phyloP scores from a whole-genome alignment of 1,140 invertebrate species.

The Cardiocondyla obscurior region DNA sequence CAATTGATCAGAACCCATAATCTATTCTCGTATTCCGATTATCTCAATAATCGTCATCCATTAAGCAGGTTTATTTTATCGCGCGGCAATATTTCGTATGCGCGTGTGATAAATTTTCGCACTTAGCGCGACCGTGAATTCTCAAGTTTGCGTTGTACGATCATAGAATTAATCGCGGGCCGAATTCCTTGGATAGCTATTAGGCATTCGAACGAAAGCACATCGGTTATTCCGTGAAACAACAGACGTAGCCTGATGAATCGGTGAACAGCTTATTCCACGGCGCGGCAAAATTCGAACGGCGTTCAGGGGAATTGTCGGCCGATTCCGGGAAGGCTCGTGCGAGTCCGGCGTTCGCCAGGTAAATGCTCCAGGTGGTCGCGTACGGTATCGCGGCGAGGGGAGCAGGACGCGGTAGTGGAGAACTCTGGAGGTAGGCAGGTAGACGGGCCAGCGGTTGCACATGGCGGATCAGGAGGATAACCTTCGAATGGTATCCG shows the following conservation, averaged over 20 bases:
- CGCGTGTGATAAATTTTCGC: slow-evolving; percentile 1
- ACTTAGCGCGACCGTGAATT: not conserved
- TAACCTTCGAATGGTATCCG: slow-evolving; percentile 77
- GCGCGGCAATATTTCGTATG: not conserved
- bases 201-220: not conserved
- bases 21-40: not conserved
- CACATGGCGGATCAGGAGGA: slow-evolving; percentile 69
- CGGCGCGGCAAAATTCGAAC: slow-evolving; percentile 50
- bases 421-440: slow-evolving; percentile 53
- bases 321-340: slow-evolving; percentile 62
- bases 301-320: slow-evolving; percentile 53
- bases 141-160: not conserved
- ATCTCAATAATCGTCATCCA: not conserved
- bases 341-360: slow-evolving; percentile 73
- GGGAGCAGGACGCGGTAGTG: slow-evolving; percentile 26
- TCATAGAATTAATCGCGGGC: not conserved
- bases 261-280: not conserved
- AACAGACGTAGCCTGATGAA: not conserved
- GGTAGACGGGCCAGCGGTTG: slow-evolving; percentile 19
- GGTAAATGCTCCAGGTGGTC: slow-evolving; percentile 79
- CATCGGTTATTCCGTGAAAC: too few relatives aligned
- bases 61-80: not conserved
- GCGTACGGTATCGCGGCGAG: slow-evolving; percentile 50
- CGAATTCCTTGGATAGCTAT: too few relatives aligned
- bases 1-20: not conserved